Conservation (phyloP, 1,140 invertebrate species). For the Drosophila tani region DNA sequence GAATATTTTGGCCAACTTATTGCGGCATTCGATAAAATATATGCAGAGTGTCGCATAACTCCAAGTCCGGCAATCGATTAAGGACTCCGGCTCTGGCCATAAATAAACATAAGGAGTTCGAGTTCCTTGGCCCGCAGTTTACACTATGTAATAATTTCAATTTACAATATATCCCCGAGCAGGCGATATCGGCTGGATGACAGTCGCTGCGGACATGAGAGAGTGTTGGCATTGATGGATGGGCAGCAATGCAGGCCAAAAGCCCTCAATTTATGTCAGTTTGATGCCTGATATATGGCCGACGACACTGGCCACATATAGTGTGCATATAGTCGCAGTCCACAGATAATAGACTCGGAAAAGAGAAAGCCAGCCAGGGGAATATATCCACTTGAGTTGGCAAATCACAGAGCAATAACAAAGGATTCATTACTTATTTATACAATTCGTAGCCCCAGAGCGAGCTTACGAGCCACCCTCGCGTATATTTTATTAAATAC, state of each 20-base stretch:
- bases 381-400: slow-evolving; percentile 69
- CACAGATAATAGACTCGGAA: slow-evolving; percentile 57
- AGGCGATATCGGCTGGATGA: slow-evolving; percentile 41
- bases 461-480: slow-evolving; percentile 46
- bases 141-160: slow-evolving; percentile 77
- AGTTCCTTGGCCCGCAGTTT: slow-evolving; percentile 29
- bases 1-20: slow-evolving; percentile 76
- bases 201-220: slow-evolving; percentile 59
- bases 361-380: not conserved
- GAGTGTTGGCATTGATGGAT: slow-evolving; percentile 80
- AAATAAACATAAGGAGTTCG: slow-evolving; percentile 58
- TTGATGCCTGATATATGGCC: slow-evolving; percentile 71
- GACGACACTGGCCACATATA: slow-evolving; percentile 2
- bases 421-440: slow-evolving; percentile 79
- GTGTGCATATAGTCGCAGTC: not conserved
- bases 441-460: slow-evolving; percentile 34
- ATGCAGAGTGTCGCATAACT: slow-evolving; percentile 69
- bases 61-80: slow-evolving; percentile 54
- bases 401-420: slow-evolving; percentile 76
- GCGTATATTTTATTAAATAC: slow-evolving; percentile 78
- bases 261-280: slow-evolving; percentile 73
- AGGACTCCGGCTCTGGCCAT: slow-evolving; percentile 45
- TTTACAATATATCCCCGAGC: slow-evolving; percentile 54
- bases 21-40: slow-evolving; percentile 69
- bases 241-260: slow-evolving; percentile 36